Evolutionary conservation across 2,113 vertebrate genomes (phyloP).

Genomic region (Malurus alboscapulatus): DNA sequence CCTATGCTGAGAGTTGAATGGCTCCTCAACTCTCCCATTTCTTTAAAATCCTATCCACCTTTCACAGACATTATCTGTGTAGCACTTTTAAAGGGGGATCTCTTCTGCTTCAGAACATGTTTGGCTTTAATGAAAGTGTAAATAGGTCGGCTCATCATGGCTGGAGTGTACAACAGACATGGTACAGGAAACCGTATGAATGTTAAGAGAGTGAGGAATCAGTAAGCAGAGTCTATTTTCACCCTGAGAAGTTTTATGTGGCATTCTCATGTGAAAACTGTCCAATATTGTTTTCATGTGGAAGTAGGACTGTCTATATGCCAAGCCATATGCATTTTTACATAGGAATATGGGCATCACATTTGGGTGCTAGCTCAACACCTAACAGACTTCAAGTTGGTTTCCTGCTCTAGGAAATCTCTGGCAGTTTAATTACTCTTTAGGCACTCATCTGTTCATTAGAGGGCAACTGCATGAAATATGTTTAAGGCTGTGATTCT

Average conservation of each 20-base stretch:
- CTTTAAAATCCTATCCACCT: background rate
- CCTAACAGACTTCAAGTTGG: background rate
- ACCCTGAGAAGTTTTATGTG: background rate
- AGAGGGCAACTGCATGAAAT: background rate
- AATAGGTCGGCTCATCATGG: background rate
- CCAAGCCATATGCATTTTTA: background rate
- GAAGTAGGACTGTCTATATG: background rate
- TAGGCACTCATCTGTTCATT: background rate
- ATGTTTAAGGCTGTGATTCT: background rate
- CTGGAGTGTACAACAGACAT: background rate
- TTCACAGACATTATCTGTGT: background rate
- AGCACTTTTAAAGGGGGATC: background rate
- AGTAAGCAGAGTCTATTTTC: background rate
- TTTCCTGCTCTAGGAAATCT: background rate
- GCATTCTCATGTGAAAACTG: background rate
- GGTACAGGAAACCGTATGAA: background rate
- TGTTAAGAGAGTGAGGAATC: background rate
- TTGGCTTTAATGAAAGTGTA: background rate
- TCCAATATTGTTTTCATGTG: background rate
- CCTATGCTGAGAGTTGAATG: background rate
- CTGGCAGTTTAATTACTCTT: background rate
- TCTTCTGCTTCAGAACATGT: background rate
- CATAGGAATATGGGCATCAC: background rate
- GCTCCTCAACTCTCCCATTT: background rate
- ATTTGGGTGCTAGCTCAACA: background rate